Evolutionary conservation across 2,888 invertebrate genomes (phyloP), one percentile per base, ranked within the genome.

Genomic region (Scaptomyza parva): DNA sequence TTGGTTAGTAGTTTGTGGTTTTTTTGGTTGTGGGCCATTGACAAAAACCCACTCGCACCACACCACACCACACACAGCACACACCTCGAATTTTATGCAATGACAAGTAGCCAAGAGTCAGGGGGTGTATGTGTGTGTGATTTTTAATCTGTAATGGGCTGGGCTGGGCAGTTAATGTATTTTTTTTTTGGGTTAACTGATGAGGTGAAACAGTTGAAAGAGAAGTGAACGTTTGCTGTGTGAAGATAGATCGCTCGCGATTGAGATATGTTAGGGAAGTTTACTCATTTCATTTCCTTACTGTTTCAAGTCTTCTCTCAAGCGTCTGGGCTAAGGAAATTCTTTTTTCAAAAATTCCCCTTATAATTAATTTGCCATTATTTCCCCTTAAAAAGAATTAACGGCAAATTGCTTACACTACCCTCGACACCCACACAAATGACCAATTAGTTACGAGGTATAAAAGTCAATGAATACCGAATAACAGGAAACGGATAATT

Each of bases 71-170:
- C 33, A 33, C 33, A 33, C 17, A 14, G 43, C 54, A 77, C 86
- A 82, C 82, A 86, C 82, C 82, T 86, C 63, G 57, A 78, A 65
- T 58, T 68, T 78, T 78, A 79, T 67, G 68, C 70, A 83, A 66
- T 71, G 76, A 85, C 85, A 85, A 86, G 83, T 80, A 85, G 82
- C 85, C 67, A 30, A n/a, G 39, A 45, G 57, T 12, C 78, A 39
- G 53, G 35, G 47, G 51, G 47, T 62, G 72, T 66, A 59, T 50
- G 39, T 33, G 7, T 18, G 17, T 45, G 24, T 7, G 18, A 18
- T n/a, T 39, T 24, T 53, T 58, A 51, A 76, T 68, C 60, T 69
- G 26, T 61, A 44, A 58, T 68, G 81, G 70, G 78, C 53, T 50
- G 39, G 54, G 48, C 57, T 59, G 20, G 40, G 54, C 50, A 18